Conservation (phyloP, 2,888 invertebrate species). For the Sipha maydis region DNA sequence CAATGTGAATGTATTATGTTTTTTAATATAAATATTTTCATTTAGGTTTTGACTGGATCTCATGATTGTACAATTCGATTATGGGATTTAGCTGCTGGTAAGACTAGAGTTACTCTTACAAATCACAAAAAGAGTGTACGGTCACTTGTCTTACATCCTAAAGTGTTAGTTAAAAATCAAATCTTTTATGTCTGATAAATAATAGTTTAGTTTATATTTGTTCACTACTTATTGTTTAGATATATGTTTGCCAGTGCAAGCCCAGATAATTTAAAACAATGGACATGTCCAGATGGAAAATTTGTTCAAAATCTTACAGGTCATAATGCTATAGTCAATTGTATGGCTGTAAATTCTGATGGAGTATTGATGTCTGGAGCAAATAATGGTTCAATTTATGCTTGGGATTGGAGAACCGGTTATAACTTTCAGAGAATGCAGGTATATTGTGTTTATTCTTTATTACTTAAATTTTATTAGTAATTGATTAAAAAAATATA, state of each 20-base stretch:
- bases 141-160: conserved; percentile 81
- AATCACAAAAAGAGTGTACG: conserved; percentile 98
- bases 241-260: conserved; percentile 98
- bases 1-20: neutral
- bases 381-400: conserved; percentile 96
- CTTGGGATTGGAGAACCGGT: conserved; percentile 99
- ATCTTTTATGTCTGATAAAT: neutral
- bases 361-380: conserved; percentile 97
- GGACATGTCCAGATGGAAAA: conserved; percentile 97
- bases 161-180: conserved; percentile 69
- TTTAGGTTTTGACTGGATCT: conserved; percentile 85
- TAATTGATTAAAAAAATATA: neutral
- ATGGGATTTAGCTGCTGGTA: conserved; percentile 98
- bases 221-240: conserved; percentile 66
- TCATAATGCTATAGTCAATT: conserved; percentile 97
- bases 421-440: conserved; percentile 96
- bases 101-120: conserved; percentile 91
- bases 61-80: conserved; percentile 97
- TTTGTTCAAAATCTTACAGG: conserved; percentile 97
- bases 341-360: conserved; percentile 92
- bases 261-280: conserved; percentile 98
- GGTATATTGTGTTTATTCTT: conserved; percentile 67
- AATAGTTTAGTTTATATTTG: conserved; percentile 5
- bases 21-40: neutral
- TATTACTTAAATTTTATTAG: neutral